A percentile compares a stretch with the other conserved stretches of the same genome.
Conservation (phyloP, 2,888 invertebrate genomes). For the Platycnemis pennipes region DNA sequence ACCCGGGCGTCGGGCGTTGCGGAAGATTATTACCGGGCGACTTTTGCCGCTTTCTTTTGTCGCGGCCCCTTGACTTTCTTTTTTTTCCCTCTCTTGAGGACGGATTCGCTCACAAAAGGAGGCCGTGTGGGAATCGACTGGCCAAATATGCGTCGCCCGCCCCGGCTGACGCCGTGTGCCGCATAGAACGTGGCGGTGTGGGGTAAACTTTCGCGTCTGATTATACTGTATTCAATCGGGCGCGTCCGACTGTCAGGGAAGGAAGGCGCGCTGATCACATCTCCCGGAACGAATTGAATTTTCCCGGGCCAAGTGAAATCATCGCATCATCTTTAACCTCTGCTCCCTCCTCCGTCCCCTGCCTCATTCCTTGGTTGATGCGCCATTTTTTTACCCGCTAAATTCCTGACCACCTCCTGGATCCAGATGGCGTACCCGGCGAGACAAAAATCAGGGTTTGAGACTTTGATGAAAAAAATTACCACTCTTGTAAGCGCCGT, state of each 20-base stretch:
- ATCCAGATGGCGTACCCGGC: too few relatives aligned
- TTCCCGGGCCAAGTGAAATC: neutral
- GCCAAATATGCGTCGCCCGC: neutral
- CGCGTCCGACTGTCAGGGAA: neutral
- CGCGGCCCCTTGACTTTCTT: neutral
- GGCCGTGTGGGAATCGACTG: neutral
- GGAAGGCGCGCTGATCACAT: neutral
- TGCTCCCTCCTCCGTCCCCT: too few relatives aligned
- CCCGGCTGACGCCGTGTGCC: neutral
- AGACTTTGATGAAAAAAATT: too few relatives aligned
- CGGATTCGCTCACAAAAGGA: neutral
- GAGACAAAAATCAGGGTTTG: too few relatives aligned
- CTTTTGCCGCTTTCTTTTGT: conserved; percentile 12
- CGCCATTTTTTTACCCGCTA: neutral
- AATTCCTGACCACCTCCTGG: neutral
- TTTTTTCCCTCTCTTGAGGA: too few relatives aligned
- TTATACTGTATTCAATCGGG: neutral
- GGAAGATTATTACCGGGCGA: neutral
- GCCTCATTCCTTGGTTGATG: too few relatives aligned
- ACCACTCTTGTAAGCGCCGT: too few relatives aligned
- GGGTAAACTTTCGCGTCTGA: neutral
- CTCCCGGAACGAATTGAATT: conserved; percentile 12
- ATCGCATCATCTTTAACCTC: neutral
- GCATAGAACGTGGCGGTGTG: too few relatives aligned
- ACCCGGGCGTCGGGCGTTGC: neutral